A percentile compares a stretch with the other conserved stretches of the same genome.
phyloP scores from a whole-genome alignment of 2,113 vertebrate genomes.

The Perognathus longimembris region DNA sequence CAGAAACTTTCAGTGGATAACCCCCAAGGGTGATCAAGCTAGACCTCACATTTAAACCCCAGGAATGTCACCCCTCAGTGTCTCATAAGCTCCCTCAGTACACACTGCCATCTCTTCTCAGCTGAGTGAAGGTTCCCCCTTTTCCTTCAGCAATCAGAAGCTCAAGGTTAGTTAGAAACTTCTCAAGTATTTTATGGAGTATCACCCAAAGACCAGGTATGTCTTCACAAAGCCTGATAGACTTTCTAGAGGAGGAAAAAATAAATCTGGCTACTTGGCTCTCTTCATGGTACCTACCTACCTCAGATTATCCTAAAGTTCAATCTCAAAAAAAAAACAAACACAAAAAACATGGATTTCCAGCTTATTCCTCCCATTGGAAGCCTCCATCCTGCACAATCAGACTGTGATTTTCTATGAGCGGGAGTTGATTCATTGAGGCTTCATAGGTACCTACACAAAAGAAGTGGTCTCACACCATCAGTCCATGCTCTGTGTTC shows the following conservation, averaged over 20 bases:
- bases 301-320: not conserved
- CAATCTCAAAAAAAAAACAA: not conserved
- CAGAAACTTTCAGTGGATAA: not conserved
- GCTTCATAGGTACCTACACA: not conserved
- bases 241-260: not conserved
- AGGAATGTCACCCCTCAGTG: rapidly evolving
- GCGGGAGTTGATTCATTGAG: not conserved
- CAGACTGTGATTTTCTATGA: not conserved
- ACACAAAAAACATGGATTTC: too few relatives aligned
- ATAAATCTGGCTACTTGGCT: not conserved
- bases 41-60: not conserved
- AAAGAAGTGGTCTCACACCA: not conserved
- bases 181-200: not conserved
- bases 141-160: not conserved
- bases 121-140: not conserved
- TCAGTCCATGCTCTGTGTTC: not conserved
- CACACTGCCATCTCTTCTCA: not conserved
- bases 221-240: not conserved
- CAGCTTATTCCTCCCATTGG: not conserved
- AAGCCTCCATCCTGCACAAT: not conserved
- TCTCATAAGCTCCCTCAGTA: not conserved
- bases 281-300: rapidly evolving
- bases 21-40: not conserved
- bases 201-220: not conserved
- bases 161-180: not conserved